These are phyloP conservation scores for Drosophila glabriapex DNA, from an alignment of 2,888 invertebrate genomes.

Conservation along the genomic window DNA sequence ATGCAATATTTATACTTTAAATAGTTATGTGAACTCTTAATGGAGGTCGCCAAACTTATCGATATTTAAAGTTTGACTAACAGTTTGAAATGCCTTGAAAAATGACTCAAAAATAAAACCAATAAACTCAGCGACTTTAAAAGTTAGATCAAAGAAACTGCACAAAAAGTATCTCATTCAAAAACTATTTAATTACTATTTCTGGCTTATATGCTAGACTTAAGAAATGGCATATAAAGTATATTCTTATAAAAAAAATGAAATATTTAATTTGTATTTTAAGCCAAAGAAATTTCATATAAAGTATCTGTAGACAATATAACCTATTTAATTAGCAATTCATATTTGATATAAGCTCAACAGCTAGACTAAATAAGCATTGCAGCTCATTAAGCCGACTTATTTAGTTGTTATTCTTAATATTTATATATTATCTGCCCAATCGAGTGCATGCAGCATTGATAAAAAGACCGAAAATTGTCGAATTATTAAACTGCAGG, in stretches of 20 bases:
- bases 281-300: not conserved
- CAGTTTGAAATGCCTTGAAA: not conserved
- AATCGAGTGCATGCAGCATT: constrained; percentile 15
- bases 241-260: not conserved
- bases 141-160: not conserved
- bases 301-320: not conserved
- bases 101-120: not conserved
- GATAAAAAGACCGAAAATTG: constrained; percentile 17
- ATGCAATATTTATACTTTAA: not conserved
- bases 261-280: not conserved
- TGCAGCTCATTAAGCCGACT: not conserved
- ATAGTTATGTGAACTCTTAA: not conserved
- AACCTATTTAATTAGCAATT: not conserved
- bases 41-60: not conserved
- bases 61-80: not conserved
- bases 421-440: constrained; percentile 6
- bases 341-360: not conserved
- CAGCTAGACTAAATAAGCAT: not conserved
- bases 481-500: constrained; percentile 5
- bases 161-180: not conserved
- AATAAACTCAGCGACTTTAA: not conserved
- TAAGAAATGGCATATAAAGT: not conserved
- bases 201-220: too few species aligned
- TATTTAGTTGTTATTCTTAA: constrained; percentile 3
- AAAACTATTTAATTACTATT: not conserved